These are phyloP conservation scores for Chymomyza costata DNA, from an alignment of 1,140 invertebrate genomes.

Conservation along the genomic window DNA sequence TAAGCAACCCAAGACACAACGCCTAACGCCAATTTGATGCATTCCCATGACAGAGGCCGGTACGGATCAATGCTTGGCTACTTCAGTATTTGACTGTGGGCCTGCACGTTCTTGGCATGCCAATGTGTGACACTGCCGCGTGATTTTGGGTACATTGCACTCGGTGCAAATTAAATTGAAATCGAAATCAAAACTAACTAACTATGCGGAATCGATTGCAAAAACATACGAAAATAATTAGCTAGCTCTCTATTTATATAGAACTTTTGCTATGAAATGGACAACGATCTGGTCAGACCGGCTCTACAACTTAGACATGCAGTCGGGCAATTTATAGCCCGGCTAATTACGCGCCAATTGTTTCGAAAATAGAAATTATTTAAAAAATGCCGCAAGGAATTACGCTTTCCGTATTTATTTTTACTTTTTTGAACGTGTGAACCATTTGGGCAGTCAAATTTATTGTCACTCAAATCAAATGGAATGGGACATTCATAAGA, in stretches of 20 bases:
- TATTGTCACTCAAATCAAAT: conserved; percentile 16
- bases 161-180: conserved; percentile 47
- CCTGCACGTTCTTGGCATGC: conserved; percentile 61
- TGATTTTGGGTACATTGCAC: conserved; percentile 57
- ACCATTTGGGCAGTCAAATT: conserved; percentile 33
- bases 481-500: conserved; percentile 54
- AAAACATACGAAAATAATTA: conserved; percentile 38
- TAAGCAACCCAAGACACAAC: too few species aligned
- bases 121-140: conserved; percentile 51
- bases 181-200: conserved; percentile 57
- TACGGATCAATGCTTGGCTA: conserved; percentile 5
- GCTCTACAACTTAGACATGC: not conserved
- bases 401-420: conserved; percentile 53
- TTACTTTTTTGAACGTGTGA: conserved; percentile 41
- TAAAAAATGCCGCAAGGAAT: conserved; percentile 17
- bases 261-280: too few species aligned
- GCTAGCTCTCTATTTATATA: too few species aligned
- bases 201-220: conserved; percentile 54
- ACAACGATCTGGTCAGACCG: conserved; percentile 1
- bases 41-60: conserved; percentile 41
- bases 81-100: not conserved
- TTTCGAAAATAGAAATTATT: conserved; percentile 25
- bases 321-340: conserved; percentile 1
- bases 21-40: conserved; percentile 48
- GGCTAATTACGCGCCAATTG: conserved; percentile 53